phyloP scores from a whole-genome alignment of 1,140 invertebrate species.

The Belonocnema kinseyi region DNA sequence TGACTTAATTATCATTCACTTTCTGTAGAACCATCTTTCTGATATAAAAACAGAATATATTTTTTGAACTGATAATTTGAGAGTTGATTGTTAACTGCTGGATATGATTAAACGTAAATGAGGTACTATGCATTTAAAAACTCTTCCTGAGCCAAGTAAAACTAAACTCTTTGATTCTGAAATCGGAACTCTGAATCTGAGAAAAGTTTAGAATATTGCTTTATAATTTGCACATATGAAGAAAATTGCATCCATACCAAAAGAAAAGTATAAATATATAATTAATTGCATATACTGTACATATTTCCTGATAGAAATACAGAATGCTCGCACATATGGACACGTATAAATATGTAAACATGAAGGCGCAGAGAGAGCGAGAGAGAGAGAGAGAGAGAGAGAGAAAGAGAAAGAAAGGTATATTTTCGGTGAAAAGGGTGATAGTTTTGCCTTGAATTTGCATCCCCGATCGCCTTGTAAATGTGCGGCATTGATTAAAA shows the following conservation, averaged over 20 bases:
- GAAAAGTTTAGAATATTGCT: slow-evolving; percentile 40
- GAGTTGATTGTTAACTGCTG: not conserved
- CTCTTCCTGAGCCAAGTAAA: too few relatives aligned
- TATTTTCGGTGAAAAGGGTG: slow-evolving; percentile 67
- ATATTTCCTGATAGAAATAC: slow-evolving; percentile 56
- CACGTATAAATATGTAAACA: slow-evolving; percentile 58
- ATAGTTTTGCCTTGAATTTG: slow-evolving; percentile 71
- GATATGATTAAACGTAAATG: not conserved
- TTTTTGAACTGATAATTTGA: not conserved
- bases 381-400: slow-evolving; percentile 46
- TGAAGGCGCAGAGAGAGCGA: slow-evolving; percentile 44
- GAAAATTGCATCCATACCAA: slow-evolving; percentile 42
- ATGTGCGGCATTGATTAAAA: slow-evolving; percentile 51
- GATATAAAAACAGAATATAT: not conserved
- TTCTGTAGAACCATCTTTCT: too few relatives aligned
- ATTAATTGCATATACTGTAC: slow-evolving; percentile 61
- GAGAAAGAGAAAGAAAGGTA: slow-evolving; percentile 58
- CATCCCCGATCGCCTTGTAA: slow-evolving; percentile 63
- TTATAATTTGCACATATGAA: slow-evolving; percentile 57
- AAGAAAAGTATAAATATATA: slow-evolving; percentile 36
- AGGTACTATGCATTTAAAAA: not conserved
- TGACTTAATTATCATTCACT: not conserved
- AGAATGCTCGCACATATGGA: slow-evolving; percentile 51
- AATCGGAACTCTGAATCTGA: not conserved
- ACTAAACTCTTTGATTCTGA: not conserved